These are phyloP conservation scores for Rhabdomys dilectus DNA, from an alignment of 2,113 vertebrate genomes.

Conservation along the genomic window DNA sequence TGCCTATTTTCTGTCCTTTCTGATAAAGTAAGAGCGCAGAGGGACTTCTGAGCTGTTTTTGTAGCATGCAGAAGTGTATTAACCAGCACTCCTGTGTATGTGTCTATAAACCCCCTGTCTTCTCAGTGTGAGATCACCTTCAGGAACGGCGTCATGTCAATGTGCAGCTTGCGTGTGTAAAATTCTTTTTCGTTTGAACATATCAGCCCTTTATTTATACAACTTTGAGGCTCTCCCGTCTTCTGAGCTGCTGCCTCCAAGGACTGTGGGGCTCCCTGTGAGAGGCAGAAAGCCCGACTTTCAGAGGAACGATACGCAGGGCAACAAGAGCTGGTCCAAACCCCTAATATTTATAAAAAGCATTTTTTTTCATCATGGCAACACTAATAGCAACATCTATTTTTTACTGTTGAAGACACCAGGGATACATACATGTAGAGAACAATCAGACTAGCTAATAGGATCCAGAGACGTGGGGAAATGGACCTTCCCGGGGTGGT, in stretches of 20 bases:
- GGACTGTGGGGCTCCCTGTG: slow-evolving; percentile 82
- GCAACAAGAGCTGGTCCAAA: slow-evolving; percentile 52
- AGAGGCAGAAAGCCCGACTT: slow-evolving; percentile 81
- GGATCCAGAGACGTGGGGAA: not conserved
- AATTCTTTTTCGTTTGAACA: slow-evolving; percentile 84
- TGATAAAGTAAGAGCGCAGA: slow-evolving; percentile 73
- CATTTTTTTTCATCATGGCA: slow-evolving; percentile 65
- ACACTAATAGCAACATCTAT: slow-evolving; percentile 68
- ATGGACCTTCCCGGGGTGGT: not conserved
- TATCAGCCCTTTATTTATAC: slow-evolving; percentile 84
- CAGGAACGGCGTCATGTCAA: slow-evolving; percentile 81
- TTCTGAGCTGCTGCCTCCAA: slow-evolving; percentile 79
- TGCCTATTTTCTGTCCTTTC: slow-evolving; percentile 78
- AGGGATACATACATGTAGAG: not conserved
- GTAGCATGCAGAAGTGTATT: slow-evolving; percentile 75
- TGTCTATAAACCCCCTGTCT: slow-evolving; percentile 74
- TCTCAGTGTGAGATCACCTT: slow-evolving; percentile 82
- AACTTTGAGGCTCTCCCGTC: slow-evolving; percentile 83
- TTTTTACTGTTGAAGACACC: slow-evolving; percentile 58
- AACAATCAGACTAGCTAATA: slow-evolving; percentile 36
- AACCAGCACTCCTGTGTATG: slow-evolving; percentile 72
- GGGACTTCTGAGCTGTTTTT: slow-evolving; percentile 82
- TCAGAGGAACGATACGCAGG: slow-evolving; percentile 75
- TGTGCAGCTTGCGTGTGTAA: slow-evolving; percentile 72
- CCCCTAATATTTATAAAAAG: slow-evolving; percentile 81